Percentiles rank a stretch among this genome's conserved stretches.
Evolutionary conservation across 2,797 vertebrate species (phyloP).

Genomic region (Pelodytes ibericus): DNA sequence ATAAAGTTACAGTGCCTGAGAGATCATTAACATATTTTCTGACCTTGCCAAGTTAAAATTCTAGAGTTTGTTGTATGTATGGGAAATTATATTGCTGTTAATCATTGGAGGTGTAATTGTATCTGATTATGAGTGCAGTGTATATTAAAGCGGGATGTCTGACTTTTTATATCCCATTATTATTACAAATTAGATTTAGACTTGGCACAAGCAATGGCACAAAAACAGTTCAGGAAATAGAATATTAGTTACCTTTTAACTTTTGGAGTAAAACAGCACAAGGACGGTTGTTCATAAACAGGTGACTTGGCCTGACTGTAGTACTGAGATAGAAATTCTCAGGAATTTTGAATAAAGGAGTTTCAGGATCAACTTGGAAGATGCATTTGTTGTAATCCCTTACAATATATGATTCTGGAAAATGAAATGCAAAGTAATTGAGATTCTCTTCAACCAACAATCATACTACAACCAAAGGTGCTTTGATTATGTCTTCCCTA

Average conservation of each 20-base stretch:
- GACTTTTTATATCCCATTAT: neutral
- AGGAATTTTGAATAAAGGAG: too few species aligned
- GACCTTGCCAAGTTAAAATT: constrained; percentile 49
- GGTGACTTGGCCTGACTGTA: neutral
- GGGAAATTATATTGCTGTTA: constrained; percentile 38
- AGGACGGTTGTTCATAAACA: too few species aligned
- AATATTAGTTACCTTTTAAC: too few species aligned
- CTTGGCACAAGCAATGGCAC: neutral
- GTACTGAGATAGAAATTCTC: neutral
- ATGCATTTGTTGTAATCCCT: too few species aligned
- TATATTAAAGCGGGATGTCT: neutral
- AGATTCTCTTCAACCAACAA: too few species aligned
- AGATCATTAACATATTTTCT: constrained; percentile 54
- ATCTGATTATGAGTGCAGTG: constrained; percentile 33
- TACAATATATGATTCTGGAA: too few species aligned
- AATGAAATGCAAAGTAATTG: too few species aligned
- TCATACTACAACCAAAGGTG: too few species aligned
- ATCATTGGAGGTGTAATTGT: constrained; percentile 42
- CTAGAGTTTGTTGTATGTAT: constrained; percentile 44
- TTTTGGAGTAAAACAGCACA: too few species aligned
- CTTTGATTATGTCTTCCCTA: too few species aligned
- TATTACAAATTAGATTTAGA: neutral
- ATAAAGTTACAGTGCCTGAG: constrained; percentile 48
- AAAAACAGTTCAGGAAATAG: too few species aligned
- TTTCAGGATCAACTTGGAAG: too few species aligned